Base-by-base conservation (phyloP, 1,140 invertebrate species). In the Ctenoplectra terminalis region DNA sequence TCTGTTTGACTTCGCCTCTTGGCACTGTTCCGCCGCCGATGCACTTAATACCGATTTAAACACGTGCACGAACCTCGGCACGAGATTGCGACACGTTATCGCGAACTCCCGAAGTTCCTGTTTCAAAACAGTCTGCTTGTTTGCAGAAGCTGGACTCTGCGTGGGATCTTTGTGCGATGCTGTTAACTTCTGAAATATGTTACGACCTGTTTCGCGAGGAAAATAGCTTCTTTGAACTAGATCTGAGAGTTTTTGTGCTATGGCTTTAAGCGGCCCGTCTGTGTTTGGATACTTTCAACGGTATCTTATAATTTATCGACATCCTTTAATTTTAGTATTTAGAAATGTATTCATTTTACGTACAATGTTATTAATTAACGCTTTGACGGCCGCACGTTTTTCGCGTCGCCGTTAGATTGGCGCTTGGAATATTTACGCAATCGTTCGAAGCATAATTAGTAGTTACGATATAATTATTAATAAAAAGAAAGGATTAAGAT, bases 1-100 rank as follows among this genome's bases (percentile, higher is more conserved):
- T 89, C 87, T 86, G 79, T 87, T 90, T 90, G 85, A 85, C 87
- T 92, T 89, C 87, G 89, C 87, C 86, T 89, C 87, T 87, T 91
- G 88, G 86, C 88, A 85, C 87, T 89, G 86, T 83, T 86, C 78
- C 83, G 69, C 66, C 86, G 75, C 72, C 76, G 73, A 82, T 87
- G 85, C 88, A 82, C 79, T 88, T 89, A 88, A 87, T 84, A 76
- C 84, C 81, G 43, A 75, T 82, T 75, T 77, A 70, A 81, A 77
- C 75, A 80, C 81, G 73, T 70, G 83, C 80, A 48, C 64, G 64
- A 43, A 40, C n/a, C n/a, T 7, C 31, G 15, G 52, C 29, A 8
- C 8, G n/a, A 1, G 46, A 20, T 61, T 48, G 70, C 70, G 69
- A 80, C 77, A 73, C 77, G 37, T 54, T 70, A 31, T 56, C 52